These are phyloP conservation scores for Acanthosoma haemorrhoidale DNA, from an alignment of 2,888 invertebrate species.

Conservation along the genomic window DNA sequence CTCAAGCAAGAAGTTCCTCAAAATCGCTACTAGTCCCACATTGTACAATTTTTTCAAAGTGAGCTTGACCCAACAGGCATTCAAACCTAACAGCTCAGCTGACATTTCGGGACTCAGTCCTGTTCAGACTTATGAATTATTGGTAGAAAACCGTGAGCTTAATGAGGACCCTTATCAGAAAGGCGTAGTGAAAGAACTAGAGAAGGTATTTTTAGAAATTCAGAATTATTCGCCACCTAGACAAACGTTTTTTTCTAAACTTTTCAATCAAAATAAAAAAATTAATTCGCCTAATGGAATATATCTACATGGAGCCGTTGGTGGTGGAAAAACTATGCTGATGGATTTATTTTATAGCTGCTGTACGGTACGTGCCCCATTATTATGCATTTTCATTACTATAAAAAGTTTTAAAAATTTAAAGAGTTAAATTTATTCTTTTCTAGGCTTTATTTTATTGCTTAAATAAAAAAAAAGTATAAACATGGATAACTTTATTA, in stretches of 20 bases:
- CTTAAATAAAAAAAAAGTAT: background rate
- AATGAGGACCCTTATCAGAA: slow-evolving; percentile 66
- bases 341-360: slow-evolving; percentile 96
- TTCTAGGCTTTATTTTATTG: too few species aligned
- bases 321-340: slow-evolving; percentile 96
- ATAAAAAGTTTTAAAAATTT: too few species aligned
- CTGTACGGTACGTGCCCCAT: slow-evolving; percentile 54
- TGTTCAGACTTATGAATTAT: slow-evolving; percentile 53
- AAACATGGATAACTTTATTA: too few species aligned
- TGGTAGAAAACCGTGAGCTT: slow-evolving; percentile 56
- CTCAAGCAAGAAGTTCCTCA: background rate
- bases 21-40: background rate
- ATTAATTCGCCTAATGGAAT: slow-evolving; percentile 63
- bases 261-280: slow-evolving; percentile 44
- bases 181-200: slow-evolving; percentile 62
- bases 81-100: background rate
- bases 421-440: too few species aligned
- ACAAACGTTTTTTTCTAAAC: slow-evolving; percentile 48
- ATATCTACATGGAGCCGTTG: slow-evolving; percentile 85
- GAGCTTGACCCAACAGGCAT: background rate
- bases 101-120: slow-evolving; percentile 45
- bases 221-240: slow-evolving; percentile 54
- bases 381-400: too few species aligned
- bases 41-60: background rate
- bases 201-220: slow-evolving; percentile 62